These are phyloP conservation scores for Embidobia sp. DNA, from an alignment of 2,888 invertebrate species.

Conservation along the genomic window DNA sequence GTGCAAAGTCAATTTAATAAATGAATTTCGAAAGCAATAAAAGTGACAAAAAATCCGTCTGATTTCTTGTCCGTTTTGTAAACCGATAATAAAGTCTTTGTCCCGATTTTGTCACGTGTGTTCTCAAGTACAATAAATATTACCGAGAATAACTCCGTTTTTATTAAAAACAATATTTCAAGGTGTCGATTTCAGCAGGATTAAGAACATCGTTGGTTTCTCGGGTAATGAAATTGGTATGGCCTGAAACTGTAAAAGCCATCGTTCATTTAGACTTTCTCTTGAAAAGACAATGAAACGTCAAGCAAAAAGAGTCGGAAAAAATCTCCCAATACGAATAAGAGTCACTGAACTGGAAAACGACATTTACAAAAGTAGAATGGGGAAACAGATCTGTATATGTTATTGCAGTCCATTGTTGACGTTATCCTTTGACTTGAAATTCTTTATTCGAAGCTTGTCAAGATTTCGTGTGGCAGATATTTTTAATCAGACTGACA, in stretches of 20 bases:
- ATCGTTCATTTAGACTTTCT: constrained; percentile 21
- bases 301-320: constrained; percentile 2
- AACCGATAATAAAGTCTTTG: constrained; percentile 2
- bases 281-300: constrained; percentile 12
- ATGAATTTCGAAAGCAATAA: neutral
- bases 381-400: constrained; percentile 8
- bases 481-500: no score
- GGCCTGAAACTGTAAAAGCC: constrained; percentile 14
- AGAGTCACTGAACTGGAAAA: constrained; percentile 18
- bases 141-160: constrained; percentile 9
- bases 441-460: no score
- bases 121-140: constrained; percentile 25
- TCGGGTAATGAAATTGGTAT: constrained; percentile 11
- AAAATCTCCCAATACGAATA: neutral
- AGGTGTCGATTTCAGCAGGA: constrained; percentile 23
- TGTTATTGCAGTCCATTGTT: constrained; percentile 1
- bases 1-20: neutral
- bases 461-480: no score
- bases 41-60: neutral
- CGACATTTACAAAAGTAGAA: constrained; percentile 20
- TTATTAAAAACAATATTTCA: constrained; percentile 39
- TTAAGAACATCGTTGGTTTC: constrained; percentile 10
- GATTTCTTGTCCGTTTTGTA: neutral
- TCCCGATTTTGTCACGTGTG: constrained; percentile 11
- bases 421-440: neutral